Evolutionary conservation across 2,888 invertebrate genomes (phyloP), one percentile per base, ranked within the genome.

Genomic region (Megamerina dolium): DNA sequence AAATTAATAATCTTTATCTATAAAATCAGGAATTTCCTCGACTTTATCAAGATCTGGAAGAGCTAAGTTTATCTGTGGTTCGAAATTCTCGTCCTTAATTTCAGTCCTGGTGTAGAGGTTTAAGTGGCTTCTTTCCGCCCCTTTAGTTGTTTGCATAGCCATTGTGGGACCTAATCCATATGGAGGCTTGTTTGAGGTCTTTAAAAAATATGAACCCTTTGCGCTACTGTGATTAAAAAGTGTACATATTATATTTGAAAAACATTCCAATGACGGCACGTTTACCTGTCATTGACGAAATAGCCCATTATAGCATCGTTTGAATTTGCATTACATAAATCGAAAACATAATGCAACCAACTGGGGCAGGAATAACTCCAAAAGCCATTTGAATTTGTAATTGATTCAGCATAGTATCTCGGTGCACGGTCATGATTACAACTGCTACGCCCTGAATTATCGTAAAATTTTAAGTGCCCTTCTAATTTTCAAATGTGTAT

Each of bases 341-440:
- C 76, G 17, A 78, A 66, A 49, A 75, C 64, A 54, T 76, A 74
- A 3, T 70, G 60, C 14, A 77, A 61, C 78, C 79, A 78, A 8
- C 75, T 57, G 33, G 56, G 57, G 50, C 81, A 81, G 19, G 68
- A 69, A 5, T 66, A 74, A 0, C 72, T 78, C 63, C 77, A 81
- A 60, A 82, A 81, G 0, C 79, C 81, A 0, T 59, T 45, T 0
- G 67, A 51, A 1, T 72, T 73, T 4, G 43, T 63, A 6, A 66
- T 60, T 0, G 81, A 81, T 57, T 80, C 79, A 0, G 78, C 81
- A 51, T 69, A 82, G 56, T 77, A 79, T 1, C 53, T 53, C 0
- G 80, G 77, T 0, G 82, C 80, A 48, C 81, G 68, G 4, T 72
- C 74, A 53, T 82, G 82, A 51, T 75, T 76, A 54, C 82, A 82